Conservation (phyloP, 2,797 vertebrate genomes). For the Neopelma chrysocephalum region DNA sequence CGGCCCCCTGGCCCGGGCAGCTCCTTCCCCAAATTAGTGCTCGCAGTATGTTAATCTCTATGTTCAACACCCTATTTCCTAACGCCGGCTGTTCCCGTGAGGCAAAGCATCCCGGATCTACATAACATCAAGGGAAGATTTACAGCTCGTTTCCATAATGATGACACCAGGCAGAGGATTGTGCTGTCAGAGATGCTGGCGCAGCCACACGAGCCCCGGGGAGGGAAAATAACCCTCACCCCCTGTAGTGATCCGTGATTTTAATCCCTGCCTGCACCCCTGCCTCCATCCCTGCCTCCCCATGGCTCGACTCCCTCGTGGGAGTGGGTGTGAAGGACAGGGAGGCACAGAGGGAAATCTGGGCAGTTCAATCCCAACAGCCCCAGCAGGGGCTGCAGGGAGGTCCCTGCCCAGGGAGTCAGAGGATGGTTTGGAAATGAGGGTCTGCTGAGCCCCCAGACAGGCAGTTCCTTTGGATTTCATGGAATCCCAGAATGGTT, state of each 20-base stretch:
- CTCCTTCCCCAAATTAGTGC: neutral
- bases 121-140: constrained; percentile 11
- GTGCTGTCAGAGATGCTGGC: neutral
- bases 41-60: neutral
- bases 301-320: neutral
- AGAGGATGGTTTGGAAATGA: fast-evolving
- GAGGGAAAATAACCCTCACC: neutral
- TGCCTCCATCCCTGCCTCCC: neutral
- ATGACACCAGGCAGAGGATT: constrained; percentile 11
- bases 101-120: neutral
- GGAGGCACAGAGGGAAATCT: fast-evolving
- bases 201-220: neutral
- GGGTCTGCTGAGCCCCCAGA: neutral
- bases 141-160: neutral
- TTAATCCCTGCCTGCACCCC: neutral
- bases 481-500: fast-evolving
- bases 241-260: neutral
- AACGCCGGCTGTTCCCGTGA: neutral
- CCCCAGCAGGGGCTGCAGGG: neutral
- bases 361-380: neutral
- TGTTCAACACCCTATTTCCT: neutral
- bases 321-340: neutral
- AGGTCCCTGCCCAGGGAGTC: neutral
- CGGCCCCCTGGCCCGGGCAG: neutral
- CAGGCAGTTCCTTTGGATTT: neutral